These are phyloP conservation scores for Sarcophilus harrisii DNA, from an alignment of 2,797 vertebrate species.

Conservation along the genomic window DNA sequence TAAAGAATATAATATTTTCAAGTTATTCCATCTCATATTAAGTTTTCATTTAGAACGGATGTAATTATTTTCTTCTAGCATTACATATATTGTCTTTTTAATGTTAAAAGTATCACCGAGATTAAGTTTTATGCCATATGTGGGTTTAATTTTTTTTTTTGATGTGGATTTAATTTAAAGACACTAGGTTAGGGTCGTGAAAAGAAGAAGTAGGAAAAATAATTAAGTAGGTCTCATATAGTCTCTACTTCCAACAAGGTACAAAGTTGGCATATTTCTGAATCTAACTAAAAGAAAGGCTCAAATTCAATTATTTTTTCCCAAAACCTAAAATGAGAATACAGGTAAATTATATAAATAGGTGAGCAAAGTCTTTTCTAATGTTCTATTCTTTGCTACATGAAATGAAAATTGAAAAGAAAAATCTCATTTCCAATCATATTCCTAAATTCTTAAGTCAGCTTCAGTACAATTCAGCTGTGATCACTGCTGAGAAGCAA, in stretches of 20 bases:
- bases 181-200: neutral
- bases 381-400: neutral
- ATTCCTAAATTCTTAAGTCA: constrained; percentile 23
- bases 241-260: neutral
- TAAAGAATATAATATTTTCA: neutral
- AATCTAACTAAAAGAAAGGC: neutral
- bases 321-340: neutral
- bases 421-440: neutral
- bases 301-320: neutral
- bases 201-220: neutral
- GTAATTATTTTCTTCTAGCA: neutral
- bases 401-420: neutral
- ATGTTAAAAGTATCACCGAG: neutral
- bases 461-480: neutral
- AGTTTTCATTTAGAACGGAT: neutral
- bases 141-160: no score
- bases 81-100: neutral
- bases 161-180: neutral
- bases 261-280: neutral
- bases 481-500: constrained; percentile 19
- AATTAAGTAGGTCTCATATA: neutral
- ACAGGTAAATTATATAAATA: neutral
- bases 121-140: neutral
- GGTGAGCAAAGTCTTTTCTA: neutral
- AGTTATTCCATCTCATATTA: neutral